These are phyloP conservation scores for Agrotis exclamationis DNA, from an alignment of 2,888 invertebrate genomes.

Conservation along the genomic window DNA sequence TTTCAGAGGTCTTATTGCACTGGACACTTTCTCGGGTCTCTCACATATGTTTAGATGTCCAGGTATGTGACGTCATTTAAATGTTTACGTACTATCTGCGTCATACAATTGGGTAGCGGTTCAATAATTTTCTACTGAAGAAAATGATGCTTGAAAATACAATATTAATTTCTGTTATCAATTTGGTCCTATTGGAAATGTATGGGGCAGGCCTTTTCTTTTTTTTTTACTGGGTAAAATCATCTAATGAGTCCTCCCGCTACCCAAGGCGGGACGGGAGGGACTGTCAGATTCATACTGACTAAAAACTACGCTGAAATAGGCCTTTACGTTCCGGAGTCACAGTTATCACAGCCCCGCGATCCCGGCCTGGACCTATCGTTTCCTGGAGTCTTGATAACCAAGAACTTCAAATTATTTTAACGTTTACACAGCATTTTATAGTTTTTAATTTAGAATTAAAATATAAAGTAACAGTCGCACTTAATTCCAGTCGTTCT, in stretches of 20 bases:
- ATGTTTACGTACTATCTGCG: constrained; percentile 38
- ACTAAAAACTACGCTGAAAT: too few relatives aligned
- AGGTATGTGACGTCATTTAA: constrained; percentile 49
- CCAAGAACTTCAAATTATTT: too few relatives aligned
- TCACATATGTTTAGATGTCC: constrained; percentile 56
- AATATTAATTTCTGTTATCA: not conserved
- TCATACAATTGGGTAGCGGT: constrained; percentile 1
- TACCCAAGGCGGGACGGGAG: too few relatives aligned
- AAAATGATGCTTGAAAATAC: constrained; percentile 2
- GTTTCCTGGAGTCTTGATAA: too few relatives aligned
- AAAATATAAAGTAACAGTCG: constrained; percentile 12
- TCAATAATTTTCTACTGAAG: not conserved
- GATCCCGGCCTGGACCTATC: too few relatives aligned
- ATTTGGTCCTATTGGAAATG: not conserved
- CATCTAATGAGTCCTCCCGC: too few relatives aligned
- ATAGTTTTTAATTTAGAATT: not conserved
- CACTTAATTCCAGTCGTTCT: constrained; percentile 16
- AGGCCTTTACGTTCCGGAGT: too few relatives aligned
- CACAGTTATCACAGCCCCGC: too few relatives aligned
- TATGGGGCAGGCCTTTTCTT: too few relatives aligned
- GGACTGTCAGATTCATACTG: too few relatives aligned
- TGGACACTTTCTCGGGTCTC: constrained; percentile 62
- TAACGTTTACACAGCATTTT: too few relatives aligned
- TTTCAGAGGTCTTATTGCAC: constrained; percentile 57
- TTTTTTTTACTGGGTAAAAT: too few relatives aligned